Conservation (phyloP, 92 coral and sea anemone species). For the Montipora capitata region DNA sequence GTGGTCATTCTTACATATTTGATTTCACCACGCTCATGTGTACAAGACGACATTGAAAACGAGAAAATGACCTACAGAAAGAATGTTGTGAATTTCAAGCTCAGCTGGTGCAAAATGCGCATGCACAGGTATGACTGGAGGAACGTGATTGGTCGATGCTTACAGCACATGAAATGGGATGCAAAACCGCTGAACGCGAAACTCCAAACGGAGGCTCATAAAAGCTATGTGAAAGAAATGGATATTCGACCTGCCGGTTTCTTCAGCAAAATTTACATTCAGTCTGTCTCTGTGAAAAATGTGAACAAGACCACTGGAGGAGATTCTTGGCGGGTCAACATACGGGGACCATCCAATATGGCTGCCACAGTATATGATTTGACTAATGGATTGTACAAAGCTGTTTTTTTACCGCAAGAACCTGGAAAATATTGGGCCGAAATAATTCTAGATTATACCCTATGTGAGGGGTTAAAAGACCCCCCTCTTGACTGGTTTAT, state of each 20-base stretch:
- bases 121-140: conserved; percentile 85
- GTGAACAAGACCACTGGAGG: conserved; percentile 78
- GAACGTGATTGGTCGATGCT: conserved; percentile 68
- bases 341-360: conserved; percentile 82
- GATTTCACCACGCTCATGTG: conserved; percentile 9
- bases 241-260: conserved; percentile 74
- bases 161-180: conserved; percentile 57
- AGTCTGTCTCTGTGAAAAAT: conserved; percentile 67
- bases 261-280: conserved; percentile 70
- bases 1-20: not conserved
- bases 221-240: conserved; percentile 53
- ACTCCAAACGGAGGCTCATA: conserved; percentile 60
- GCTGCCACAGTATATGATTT: conserved; percentile 84
- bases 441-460: conserved; percentile 79
- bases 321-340: conserved; percentile 83
- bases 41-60: conserved; percentile 20
- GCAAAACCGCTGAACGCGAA: conserved; percentile 11
- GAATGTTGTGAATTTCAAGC: conserved; percentile 45
- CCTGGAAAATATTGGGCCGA: conserved; percentile 82
- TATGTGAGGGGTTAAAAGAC: conserved; percentile 84
- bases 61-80: conserved; percentile 40
- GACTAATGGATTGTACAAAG: conserved; percentile 81
- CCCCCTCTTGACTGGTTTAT: conserved; percentile 91
- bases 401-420: conserved; percentile 76
- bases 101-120: conserved; percentile 82